Evolutionary conservation across 2,888 invertebrate genomes (phyloP), one percentile per base, ranked within the genome.

Genomic region (Drosophila nigricruria): DNA sequence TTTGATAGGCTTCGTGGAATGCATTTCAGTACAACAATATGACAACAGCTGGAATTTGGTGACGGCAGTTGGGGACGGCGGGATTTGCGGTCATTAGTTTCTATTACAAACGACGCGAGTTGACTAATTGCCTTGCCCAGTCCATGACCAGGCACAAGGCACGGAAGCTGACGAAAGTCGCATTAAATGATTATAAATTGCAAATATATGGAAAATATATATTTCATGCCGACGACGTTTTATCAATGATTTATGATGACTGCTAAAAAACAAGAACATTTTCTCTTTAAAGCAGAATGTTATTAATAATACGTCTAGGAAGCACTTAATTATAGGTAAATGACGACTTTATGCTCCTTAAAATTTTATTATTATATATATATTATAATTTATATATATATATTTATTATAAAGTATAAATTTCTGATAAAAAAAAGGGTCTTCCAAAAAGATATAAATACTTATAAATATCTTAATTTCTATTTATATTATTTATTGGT

Each of bases 211-310:
- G 52, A 74, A 71, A 72, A 71, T 62, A 45, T 62, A 45, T 67
- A 50, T 69, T 75, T 57, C 27, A 70, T 52, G 54, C 3, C 53
- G 42, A 43, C 60, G 18, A 49, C 49, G 20, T 74, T 80, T 83
- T 78, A 83, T 81, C 79, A 85, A 65, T 84, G 74, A 82, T 83
- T 82, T 76, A 85, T 63, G 76, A 49, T 57, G 63, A 34, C 27
- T 53, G 49, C 47, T 60, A 36, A 50, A 73, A 71, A 67, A 59
- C 56, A 52, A 4, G 18, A 60, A 69, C 14, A n/a, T 27, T 54
- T 23, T 50, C 34, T 5, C 10, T 32, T 32, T n/a, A 2, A 16
- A 32, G 20, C 16, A 34, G 9, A 36, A 2, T 47, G 56, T 61
- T 73, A 72, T 74, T 68, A 54, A 72, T 42, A 69, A 30, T 52